A percentile compares a stretch with the other conserved stretches of the same genome.
phyloP scores from a whole-genome alignment of 2,888 invertebrate species.

The Polymixis flavicincta region DNA sequence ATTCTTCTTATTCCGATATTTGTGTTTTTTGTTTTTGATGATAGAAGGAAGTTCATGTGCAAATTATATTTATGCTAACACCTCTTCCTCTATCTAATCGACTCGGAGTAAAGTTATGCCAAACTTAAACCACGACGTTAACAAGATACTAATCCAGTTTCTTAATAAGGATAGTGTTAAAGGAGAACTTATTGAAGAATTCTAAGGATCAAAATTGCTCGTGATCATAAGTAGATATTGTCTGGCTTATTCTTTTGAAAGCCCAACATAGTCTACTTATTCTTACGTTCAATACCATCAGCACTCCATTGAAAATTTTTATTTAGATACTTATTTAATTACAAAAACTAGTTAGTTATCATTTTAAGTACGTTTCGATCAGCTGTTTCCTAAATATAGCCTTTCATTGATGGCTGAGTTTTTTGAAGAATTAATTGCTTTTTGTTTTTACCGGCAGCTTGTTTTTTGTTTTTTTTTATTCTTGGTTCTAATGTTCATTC shows the following conservation, averaged over 20 bases:
- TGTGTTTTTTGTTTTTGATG: background rate
- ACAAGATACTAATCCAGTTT: too few species aligned
- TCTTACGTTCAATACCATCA: conserved; percentile 53
- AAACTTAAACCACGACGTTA: background rate
- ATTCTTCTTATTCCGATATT: background rate
- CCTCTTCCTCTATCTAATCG: background rate
- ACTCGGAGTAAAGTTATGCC: background rate
- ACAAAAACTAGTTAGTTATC: conserved; percentile 51
- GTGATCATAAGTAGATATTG: conserved; percentile 73
- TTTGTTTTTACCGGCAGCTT: background rate
- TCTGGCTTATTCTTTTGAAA: conserved; percentile 68
- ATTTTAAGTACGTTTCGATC: conserved; percentile 78
- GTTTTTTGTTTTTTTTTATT: background rate
- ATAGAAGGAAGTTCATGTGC: background rate
- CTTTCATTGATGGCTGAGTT: conserved; percentile 59
- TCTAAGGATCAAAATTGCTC: conserved; percentile 44
- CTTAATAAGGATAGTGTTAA: background rate
- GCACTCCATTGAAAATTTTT: background rate
- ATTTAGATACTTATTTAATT: background rate
- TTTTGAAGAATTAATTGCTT: background rate
- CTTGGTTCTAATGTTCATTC: background rate
- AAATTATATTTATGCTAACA: background rate
- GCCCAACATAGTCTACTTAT: conserved; percentile 69
- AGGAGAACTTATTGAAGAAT: background rate
- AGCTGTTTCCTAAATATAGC: conserved; percentile 70